These are phyloP conservation scores for Agriopis marginaria DNA, from an alignment of 2,888 invertebrate species.

Conservation along the genomic window DNA sequence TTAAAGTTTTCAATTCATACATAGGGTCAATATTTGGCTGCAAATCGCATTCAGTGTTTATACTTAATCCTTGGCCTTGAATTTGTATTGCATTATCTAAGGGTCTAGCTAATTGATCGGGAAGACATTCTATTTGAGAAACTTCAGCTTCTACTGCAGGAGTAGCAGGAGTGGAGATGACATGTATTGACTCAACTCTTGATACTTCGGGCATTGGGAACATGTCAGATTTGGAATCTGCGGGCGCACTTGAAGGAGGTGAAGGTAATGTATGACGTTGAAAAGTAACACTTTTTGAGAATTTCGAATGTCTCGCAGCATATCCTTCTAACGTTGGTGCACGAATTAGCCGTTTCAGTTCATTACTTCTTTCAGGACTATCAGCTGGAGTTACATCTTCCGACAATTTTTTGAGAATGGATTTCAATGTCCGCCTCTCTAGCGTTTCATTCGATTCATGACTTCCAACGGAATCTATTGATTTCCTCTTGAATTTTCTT, in stretches of 20 bases:
- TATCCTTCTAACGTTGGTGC: constrained; percentile 96
- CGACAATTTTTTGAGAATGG: constrained; percentile 93
- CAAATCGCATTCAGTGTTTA: constrained; percentile 66
- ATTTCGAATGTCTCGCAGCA: constrained; percentile 94
- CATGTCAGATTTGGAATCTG: constrained; percentile 66
- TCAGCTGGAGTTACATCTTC: constrained; percentile 87
- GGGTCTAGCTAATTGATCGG: constrained; percentile 56
- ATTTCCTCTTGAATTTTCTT: constrained; percentile 79
- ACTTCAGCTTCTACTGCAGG: constrained; percentile 49
- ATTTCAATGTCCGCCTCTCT: constrained; percentile 93
- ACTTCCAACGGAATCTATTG: constrained; percentile 70
- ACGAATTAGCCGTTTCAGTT: constrained; percentile 90
- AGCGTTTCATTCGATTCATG: constrained; percentile 91
- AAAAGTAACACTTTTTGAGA: constrained; percentile 95
- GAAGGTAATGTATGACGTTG: constrained; percentile 94
- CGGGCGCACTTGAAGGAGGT: constrained; percentile 87
- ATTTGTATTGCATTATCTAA: constrained; percentile 45
- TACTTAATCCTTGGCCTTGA: constrained; percentile 61
- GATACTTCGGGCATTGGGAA: constrained; percentile 72
- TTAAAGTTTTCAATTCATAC: constrained; percentile 73
- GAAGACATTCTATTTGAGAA: constrained; percentile 49
- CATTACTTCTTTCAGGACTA: constrained; percentile 82
- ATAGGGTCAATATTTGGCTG: constrained; percentile 67
- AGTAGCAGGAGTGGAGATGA: constrained; percentile 50
- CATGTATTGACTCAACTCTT: constrained; percentile 45